These are phyloP conservation scores for Engystomops pustulosus DNA, from an alignment of 2,113 vertebrate genomes.

Conservation along the genomic window DNA sequence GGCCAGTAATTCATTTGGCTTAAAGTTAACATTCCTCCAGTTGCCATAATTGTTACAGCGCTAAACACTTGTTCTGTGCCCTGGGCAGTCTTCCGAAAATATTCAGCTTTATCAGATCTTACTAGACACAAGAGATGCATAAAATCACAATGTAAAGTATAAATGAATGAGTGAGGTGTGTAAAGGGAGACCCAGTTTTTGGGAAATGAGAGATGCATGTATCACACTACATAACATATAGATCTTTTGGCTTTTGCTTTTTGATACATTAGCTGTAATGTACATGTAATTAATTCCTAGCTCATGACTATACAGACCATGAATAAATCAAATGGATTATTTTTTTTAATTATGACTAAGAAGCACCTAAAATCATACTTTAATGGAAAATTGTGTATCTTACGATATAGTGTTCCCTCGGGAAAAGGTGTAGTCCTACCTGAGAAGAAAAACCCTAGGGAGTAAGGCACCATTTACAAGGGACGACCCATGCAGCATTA, in stretches of 20 bases:
- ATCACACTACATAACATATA: background rate
- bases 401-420: background rate
- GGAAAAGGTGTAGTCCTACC: no score
- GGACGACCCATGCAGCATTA: no score
- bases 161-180: background rate
- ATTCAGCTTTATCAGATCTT: background rate
- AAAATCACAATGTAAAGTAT: background rate
- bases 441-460: no score
- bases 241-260: background rate
- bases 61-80: background rate
- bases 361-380: background rate
- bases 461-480: no score
- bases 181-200: background rate
- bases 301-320: background rate
- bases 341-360: background rate
- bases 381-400: background rate
- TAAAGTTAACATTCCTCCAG: background rate
- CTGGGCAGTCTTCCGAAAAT: background rate
- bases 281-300: background rate
- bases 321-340: background rate
- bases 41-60: background rate
- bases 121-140: background rate
- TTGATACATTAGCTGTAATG: background rate
- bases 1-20: background rate
- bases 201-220: background rate